phyloP scores from a whole-genome alignment of 2,113 vertebrate genomes.

The Lonchura striata region DNA sequence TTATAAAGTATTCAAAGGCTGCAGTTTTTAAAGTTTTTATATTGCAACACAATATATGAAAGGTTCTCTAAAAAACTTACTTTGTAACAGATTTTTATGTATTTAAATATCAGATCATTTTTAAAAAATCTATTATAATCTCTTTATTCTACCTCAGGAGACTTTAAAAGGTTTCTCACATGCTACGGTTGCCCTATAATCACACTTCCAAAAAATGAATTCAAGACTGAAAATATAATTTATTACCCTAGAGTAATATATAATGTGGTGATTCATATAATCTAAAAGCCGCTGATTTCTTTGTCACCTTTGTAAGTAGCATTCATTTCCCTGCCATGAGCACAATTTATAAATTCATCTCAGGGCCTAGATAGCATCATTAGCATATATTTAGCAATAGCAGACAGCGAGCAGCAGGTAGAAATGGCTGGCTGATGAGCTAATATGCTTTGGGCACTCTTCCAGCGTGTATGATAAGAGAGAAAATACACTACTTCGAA shows the following conservation, averaged over 20 bases:
- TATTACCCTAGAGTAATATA: conserved; percentile 19
- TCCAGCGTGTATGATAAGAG: neutral
- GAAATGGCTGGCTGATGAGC: neutral
- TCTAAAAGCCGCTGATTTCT: conserved; percentile 9
- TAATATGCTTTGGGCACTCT: conserved; percentile 4
- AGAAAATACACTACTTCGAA: neutral
- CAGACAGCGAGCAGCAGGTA: conserved; percentile 30
- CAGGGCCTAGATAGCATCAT: neutral
- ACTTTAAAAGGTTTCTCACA: neutral
- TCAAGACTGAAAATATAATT: conserved; percentile 15
- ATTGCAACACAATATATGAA: neutral
- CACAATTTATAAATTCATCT: conserved; percentile 2
- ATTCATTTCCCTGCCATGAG: neutral
- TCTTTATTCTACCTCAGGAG: neutral
- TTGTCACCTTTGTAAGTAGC: conserved; percentile 1
- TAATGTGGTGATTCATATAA: conserved; percentile 3
- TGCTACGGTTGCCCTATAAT: neutral
- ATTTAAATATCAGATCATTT: neutral
- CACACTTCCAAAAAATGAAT: neutral
- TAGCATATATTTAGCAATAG: conserved; percentile 13
- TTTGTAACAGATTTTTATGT: neutral
- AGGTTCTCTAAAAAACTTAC: neutral
- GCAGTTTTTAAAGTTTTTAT: neutral
- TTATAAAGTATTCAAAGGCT: neutral
- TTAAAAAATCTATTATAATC: neutral